Evolutionary conservation across 2,113 vertebrate species (phyloP).

Genomic region (Erythrocercus mccallii): DNA sequence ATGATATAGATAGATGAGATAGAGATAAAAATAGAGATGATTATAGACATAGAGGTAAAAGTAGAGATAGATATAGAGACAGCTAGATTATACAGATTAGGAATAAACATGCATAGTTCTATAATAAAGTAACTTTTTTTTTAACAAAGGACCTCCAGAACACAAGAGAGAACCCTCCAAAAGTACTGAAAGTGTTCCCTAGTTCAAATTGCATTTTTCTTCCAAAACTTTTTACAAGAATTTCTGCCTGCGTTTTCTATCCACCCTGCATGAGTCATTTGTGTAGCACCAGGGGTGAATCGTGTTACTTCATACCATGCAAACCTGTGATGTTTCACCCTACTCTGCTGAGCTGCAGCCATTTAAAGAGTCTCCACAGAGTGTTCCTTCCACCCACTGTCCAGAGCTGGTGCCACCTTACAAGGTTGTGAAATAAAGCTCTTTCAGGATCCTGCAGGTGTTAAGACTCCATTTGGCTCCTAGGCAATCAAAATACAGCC

Average conservation of each 20-base stretch:
- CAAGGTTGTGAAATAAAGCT: neutral
- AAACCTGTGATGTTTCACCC: neutral
- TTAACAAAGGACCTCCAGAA: neutral
- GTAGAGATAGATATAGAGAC: neutral
- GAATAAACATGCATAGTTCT: neutral
- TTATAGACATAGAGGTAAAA: neutral
- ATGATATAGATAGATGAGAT: neutral
- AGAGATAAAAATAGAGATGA: neutral
- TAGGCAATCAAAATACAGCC: neutral
- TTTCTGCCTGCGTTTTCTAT: neutral
- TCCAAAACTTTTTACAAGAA: neutral
- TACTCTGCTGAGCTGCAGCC: neutral
- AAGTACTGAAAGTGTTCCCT: neutral
- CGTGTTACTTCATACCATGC: rapidly evolving
- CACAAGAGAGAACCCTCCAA: neutral
- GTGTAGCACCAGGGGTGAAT: neutral
- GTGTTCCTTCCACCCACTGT: neutral
- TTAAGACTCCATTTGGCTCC: neutral
- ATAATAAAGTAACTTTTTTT: neutral
- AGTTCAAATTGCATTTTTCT: rapidly evolving
- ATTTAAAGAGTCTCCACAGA: neutral
- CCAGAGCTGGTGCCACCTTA: neutral
- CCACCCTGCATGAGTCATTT: neutral
- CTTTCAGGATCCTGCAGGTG: neutral
- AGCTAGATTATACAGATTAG: too few species aligned